Base-by-base conservation (phyloP, 1,140 invertebrate species). In the Ostrea edulis region DNA sequence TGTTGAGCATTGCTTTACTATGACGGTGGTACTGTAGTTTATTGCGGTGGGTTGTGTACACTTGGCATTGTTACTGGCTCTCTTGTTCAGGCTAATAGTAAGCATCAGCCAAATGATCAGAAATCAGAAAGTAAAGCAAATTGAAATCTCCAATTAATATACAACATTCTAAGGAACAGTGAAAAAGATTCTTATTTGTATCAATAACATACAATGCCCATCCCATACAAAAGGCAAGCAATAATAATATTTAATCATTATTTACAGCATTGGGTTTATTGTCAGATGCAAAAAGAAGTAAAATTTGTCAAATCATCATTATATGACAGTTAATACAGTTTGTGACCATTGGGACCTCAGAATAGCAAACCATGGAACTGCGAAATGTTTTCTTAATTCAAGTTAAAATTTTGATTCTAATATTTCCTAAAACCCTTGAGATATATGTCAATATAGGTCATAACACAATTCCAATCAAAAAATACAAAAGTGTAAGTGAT, bases 151-250 rank as follows among this genome's bases (percentile, higher is more conserved):
- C 55, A 62, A 62, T 17, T 62, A 7, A 62, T 62, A 77, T 77
- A 77, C 25, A 62, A 62, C 58, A 77, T 35, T 77, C 29, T 77
- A 62, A 20, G n/a, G 14, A 62, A 20, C 55, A 62, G 20, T 62
- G n/a, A 62, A 20, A 62, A 62, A 62, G 20, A 20, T 58, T 58
- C 14, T 58, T 14, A 14, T 20, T 14, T 11, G 14, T 62, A 62
- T 62, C 5, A 20, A 62, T 62, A 62, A 62, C 20, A 17, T 20
- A 62, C 55, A 77, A 77, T 77, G 68, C 68, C 68, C 68, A 29
- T 77, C 68, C 25, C 68, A 77, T 77, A 77, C 11, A 62, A 77
- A 77, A 77, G 68, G 68, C 12, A 77, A 77, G 25, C 22, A 35
- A 29, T 77, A 14, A 77, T 77, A 14, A 77, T 71, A 71, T 22